Percentiles rank a stretch among this genome's conserved stretches.
These are phyloP conservation scores for Zaprionus davidi DNA, from an alignment of 1,140 invertebrate species.

Conservation along the genomic window DNA sequence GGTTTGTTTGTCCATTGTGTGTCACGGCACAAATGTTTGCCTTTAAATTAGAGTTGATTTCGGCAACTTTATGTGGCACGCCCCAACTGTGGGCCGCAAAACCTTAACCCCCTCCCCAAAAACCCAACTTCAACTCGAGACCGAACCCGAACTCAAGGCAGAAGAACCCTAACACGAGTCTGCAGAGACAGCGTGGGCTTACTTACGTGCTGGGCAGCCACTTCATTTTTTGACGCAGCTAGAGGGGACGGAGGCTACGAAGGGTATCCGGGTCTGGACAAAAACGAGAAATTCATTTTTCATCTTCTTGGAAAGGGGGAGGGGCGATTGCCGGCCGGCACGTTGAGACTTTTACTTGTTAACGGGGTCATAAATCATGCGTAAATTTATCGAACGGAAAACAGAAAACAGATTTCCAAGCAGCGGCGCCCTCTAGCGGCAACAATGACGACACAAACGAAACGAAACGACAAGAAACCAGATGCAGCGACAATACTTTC, in stretches of 20 bases:
- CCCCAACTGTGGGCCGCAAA: slow-evolving; percentile 22
- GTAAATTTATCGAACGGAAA: slow-evolving; percentile 82
- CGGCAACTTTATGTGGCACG: slow-evolving; percentile 61
- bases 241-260: neutral
- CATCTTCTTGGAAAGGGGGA: slow-evolving; percentile 59
- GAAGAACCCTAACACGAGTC: slow-evolving; percentile 30
- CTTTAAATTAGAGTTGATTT: slow-evolving; percentile 76
- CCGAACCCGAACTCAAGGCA: slow-evolving; percentile 5
- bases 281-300: slow-evolving; percentile 81
- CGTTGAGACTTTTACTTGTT: slow-evolving; percentile 80
- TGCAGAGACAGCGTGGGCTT: slow-evolving; percentile 40
- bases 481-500: slow-evolving; percentile 48
- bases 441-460: slow-evolving; percentile 54
- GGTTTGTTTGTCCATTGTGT: slow-evolving; percentile 11
- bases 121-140: neutral
- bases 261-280: slow-evolving; percentile 40
- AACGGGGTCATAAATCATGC: slow-evolving; percentile 82
- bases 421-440: slow-evolving; percentile 35
- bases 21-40: slow-evolving; percentile 63
- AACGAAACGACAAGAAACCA: slow-evolving; percentile 33
- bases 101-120: neutral
- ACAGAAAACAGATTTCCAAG: slow-evolving; percentile 78
- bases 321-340: slow-evolving; percentile 34
- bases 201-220: slow-evolving; percentile 70
- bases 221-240: slow-evolving; percentile 49